Base-by-base conservation (phyloP, 2,113 vertebrate genomes). In the Anhinga anhinga region DNA sequence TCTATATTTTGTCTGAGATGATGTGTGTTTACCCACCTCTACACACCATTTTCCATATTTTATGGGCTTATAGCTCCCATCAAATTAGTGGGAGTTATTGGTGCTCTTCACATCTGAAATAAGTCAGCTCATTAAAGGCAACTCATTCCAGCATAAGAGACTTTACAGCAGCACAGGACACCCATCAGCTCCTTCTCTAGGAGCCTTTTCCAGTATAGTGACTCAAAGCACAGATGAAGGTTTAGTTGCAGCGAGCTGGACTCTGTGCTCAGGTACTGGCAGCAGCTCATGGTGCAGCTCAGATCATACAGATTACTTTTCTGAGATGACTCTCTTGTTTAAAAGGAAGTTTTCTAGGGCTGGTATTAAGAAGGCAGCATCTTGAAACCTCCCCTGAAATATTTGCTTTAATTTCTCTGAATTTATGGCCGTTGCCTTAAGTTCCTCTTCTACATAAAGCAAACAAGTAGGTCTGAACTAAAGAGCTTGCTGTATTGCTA, bases 21-120 rank as follows among this genome's bases (percentile, higher is more conserved):
- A 53, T 69, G 40, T 40, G 21, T 55, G 69, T 67, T 93, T 88
- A 86, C 34, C n/a, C 59, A 45, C 25, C 30, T 76, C 32, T 55
- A 9, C 13, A 69, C 15, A 71, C 21, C 30, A 56, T 85, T 86
- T 76, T 36, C 82, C 12, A 5, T 91, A 79, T 71, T 91, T 92
- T 78, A 81, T 49, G 59, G 55, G 18, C 44, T 79, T 61, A 71
- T 30, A 90, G 55, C 13, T 95, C 69, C 42, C 63, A 82, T 82
- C 58, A 91, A 84, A 87, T 72, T 56, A 82, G 26, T 20, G 34
- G 86, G 82, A 93, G 11, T 55, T 86, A 86, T 38, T 44, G n/a
- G 50, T 44, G 80, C 58, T 72, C 90, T 95, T 95, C 83, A 84
- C 34, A 93, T 29, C 44, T 91, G 56, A 88, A 94, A 83, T 50